A percentile compares a stretch with the other conserved stretches of the same genome.
Conservation (phyloP, 1,140 invertebrate genomes). For the Caenorhabditis remanei region DNA sequence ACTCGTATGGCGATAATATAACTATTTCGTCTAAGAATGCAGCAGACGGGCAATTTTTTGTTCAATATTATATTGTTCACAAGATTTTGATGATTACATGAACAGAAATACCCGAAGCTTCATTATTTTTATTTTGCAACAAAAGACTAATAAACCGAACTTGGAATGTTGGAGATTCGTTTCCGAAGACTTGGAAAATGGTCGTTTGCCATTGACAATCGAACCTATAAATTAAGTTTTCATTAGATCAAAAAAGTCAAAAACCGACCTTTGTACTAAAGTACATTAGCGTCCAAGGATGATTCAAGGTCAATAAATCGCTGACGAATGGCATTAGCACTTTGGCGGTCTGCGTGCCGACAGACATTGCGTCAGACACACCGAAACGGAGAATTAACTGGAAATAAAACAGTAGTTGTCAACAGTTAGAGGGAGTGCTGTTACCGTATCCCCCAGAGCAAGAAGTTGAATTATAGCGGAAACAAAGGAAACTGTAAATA, state of each 20-base stretch:
- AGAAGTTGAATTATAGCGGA: neutral
- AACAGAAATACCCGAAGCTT: too few species aligned
- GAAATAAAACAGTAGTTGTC: neutral
- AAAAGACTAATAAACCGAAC: neutral
- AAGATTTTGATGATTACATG: too few species aligned
- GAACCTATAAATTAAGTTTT: constrained; percentile 1
- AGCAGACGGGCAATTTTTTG: neutral
- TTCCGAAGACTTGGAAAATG: constrained; percentile 1
- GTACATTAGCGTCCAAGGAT: constrained; percentile 17
- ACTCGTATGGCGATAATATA: neutral
- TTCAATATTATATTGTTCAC: constrained; percentile 19
- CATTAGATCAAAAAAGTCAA: neutral
- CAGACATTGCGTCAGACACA: neutral
- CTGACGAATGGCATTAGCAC: constrained; percentile 17
- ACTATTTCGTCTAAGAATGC: neutral
- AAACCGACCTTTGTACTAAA: constrained; percentile 22
- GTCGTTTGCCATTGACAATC: constrained; percentile 12
- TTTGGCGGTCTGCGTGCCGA: neutral
- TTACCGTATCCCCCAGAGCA: constrained; percentile 15
- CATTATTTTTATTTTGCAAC: neutral
- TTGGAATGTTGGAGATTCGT: neutral
- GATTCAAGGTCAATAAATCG: constrained; percentile 22
- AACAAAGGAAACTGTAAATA: neutral
- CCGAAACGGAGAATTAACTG: neutral
- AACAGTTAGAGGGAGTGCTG: neutral